Conservation (phyloP, 2,113 vertebrate genomes). For the Corythoichthys haematopterus region DNA sequence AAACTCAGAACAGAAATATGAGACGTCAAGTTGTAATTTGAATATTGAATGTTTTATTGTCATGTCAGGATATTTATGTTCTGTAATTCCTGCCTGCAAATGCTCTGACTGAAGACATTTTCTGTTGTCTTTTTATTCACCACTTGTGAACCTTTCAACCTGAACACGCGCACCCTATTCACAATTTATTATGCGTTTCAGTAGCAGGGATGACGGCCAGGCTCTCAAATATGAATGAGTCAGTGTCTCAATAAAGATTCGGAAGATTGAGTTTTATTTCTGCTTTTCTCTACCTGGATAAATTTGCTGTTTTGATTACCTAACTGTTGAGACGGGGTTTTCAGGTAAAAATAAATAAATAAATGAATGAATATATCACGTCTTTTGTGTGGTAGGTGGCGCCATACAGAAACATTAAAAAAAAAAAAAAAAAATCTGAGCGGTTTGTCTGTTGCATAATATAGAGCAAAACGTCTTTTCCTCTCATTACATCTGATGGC, state of each 20-base stretch:
- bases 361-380: no score
- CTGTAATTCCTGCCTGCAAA: conserved; percentile 6
- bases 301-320: conserved; percentile 45
- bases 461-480: conserved; percentile 12
- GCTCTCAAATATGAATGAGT: conserved; percentile 52
- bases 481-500: conserved; percentile 25
- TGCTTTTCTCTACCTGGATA: conserved; percentile 27
- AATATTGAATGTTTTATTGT: conserved; percentile 25
- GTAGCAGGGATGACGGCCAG: conserved; percentile 43
- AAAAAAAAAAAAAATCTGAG: background rate
- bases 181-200: conserved; percentile 46
- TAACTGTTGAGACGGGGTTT: conserved; percentile 38
- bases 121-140: conserved; percentile 22
- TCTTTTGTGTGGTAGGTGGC: no score
- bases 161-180: conserved; percentile 26
- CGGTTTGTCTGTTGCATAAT: conserved; percentile 22
- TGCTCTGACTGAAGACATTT: conserved; percentile 16
- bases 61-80: background rate
- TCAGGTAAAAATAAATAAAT: conserved; percentile 12
- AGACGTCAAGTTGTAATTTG: conserved; percentile 9
- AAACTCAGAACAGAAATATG: conserved; percentile 7
- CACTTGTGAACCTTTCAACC: conserved; percentile 43
- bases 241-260: conserved; percentile 44
- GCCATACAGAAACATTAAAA: background rate
- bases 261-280: conserved; percentile 38